Base-by-base conservation (phyloP, 2,113 vertebrate species). In the Semnornis frantzii region DNA sequence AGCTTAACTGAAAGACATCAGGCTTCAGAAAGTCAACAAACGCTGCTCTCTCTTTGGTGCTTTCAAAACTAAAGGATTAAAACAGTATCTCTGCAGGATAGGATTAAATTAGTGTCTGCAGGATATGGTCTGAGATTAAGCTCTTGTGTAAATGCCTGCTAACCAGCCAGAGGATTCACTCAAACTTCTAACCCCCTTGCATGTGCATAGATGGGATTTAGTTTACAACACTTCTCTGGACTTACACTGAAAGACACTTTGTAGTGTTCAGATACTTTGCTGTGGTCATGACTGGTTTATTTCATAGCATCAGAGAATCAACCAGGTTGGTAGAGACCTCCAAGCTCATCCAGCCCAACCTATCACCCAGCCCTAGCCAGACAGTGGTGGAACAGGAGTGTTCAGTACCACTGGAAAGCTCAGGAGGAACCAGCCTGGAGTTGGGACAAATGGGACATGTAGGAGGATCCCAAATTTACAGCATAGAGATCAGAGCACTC, bases 21-120 rank as follows among this genome's bases (percentile, higher is more conserved):
- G 20, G 54, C 3, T 3, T 5, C 39, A 60, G 19, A 48, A 83
- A 69, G 19, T 73, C 15, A 10, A 0, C 0, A 39, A 77, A 59
- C 12, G 30, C 1, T 37, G 11, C 9, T 52, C 15, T 74, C 85
- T 89, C 42, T 46, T 72, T 33, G 71, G 13, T 37, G 15, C 2
- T 10, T 82, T 72, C 78, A 72, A 90, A 57, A 12, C 10, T 13
- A 13, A 50, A 8, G 16, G 16, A 5, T 52, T 81, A 58, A 72
- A 44, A 42, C 57, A 52, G 1, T 34, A 12, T 58, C 13, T 73
- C 6, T 42, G 19, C 6, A 69, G 31, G 9, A 28, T 37, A 50
- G 21, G 48, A 50, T 50, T 50, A 23, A 50, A 50, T 50, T 50
- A 50, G 48, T 50, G 20, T 23, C 48, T 50, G 19, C 48, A 50